Percentiles rank a stretch among this genome's conserved stretches.
Conservation (phyloP, 2,797 vertebrate species). For the Scomberomorus guttatus region DNA sequence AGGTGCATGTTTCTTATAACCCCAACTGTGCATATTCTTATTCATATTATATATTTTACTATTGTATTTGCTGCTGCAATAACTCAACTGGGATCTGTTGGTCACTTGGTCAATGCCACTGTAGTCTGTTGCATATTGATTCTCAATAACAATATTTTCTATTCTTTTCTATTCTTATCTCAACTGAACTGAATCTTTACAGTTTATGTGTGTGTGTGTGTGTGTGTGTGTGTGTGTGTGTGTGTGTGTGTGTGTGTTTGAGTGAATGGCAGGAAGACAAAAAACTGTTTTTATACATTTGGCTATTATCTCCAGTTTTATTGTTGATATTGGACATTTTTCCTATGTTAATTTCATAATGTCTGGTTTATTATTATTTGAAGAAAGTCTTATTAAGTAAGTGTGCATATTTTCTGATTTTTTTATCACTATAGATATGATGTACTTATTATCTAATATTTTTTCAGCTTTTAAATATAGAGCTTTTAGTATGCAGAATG, state of each 20-base stretch:
- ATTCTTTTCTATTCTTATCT: too few species aligned
- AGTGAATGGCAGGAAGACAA: not conserved
- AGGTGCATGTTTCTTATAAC: not conserved
- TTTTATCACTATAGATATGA: not conserved
- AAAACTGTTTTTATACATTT: not conserved
- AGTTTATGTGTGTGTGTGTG: not conserved
- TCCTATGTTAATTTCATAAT: not conserved
- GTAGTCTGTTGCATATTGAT: constrained; percentile 12
- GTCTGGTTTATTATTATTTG: not conserved
- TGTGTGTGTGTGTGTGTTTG: not conserved
- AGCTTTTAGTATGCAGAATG: not conserved
- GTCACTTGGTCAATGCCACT: constrained; percentile 24
- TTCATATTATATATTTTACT: not conserved
- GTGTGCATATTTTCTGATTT: not conserved
- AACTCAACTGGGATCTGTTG: not conserved
- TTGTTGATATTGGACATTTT: not conserved
- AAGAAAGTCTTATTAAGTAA: not conserved
- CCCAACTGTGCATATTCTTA: not conserved
- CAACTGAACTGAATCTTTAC: constrained; percentile 10
- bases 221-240: not conserved
- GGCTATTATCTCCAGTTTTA: not conserved
- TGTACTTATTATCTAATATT: not conserved
- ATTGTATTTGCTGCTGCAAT: not conserved
- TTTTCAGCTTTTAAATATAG: not conserved
- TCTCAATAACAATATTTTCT: not conserved